phyloP scores from a whole-genome alignment of 2,888 invertebrate species.

The Hydrotaea cyrtoneurina region DNA sequence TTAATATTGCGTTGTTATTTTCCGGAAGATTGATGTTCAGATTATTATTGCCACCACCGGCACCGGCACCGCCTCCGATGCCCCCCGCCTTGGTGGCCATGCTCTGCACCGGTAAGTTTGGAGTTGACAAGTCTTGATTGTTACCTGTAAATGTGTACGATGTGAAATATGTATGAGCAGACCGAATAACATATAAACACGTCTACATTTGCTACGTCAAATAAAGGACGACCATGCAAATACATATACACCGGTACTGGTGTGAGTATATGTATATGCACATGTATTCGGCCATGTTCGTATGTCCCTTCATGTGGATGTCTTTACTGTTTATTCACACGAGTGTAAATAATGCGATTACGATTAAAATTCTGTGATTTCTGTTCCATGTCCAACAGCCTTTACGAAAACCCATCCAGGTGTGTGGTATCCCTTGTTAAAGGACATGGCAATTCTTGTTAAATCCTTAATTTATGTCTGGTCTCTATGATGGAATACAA shows the following conservation, averaged over 20 bases:
- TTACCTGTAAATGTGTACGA: conserved; percentile 70
- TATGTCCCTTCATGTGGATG: neutral
- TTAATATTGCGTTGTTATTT: conserved; percentile 80
- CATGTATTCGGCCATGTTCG: neutral
- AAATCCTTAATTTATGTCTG: neutral
- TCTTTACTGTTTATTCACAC: neutral
- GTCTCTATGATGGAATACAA: neutral
- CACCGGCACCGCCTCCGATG: conserved; percentile 23
- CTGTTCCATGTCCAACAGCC: neutral
- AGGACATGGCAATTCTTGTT: neutral
- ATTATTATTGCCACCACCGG: conserved; percentile 76
- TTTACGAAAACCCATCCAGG: no score
- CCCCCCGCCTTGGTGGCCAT: conserved; percentile 53
- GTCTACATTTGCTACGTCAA: neutral
- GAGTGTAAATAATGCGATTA: conserved; percentile 28
- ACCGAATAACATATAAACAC: neutral
- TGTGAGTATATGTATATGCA: no score
- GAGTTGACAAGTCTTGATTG: conserved; percentile 71
- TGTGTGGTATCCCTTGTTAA: neutral
- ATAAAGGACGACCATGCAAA: no score
- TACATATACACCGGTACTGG: no score
- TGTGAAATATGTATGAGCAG: conserved; percentile 43
- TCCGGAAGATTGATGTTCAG: conserved; percentile 81
- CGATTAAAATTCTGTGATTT: conserved; percentile 21
- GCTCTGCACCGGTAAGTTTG: conserved; percentile 65